These are phyloP conservation scores for Labroides dimidiatus DNA, from an alignment of 2,797 vertebrate species.

Conservation along the genomic window DNA sequence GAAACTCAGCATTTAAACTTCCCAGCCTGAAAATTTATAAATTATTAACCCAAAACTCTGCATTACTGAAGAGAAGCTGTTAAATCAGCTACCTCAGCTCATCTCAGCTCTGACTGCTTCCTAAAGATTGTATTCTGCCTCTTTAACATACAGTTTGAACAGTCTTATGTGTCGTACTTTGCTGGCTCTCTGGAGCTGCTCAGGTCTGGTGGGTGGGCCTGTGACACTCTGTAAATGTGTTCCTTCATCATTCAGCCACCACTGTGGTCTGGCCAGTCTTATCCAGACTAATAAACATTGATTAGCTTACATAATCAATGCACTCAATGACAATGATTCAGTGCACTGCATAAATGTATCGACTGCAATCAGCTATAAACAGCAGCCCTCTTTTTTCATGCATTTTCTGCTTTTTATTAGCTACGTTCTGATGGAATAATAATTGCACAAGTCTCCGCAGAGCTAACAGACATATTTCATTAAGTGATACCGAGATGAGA, in stretches of 20 bases:
- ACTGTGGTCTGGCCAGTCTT: constrained; percentile 63
- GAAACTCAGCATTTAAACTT: no score
- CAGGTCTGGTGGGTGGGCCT: constrained; percentile 52
- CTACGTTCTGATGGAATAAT: constrained; percentile 59
- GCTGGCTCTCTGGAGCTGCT: constrained; percentile 25
- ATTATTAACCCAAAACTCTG: no score
- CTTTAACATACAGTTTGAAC: constrained; percentile 7
- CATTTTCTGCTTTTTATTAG: constrained; percentile 67
- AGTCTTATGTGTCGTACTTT: constrained; percentile 8
- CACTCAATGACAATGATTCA: constrained; percentile 84
- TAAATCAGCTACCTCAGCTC: no score
- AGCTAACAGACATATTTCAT: constrained; percentile 64
- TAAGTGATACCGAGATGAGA: constrained; percentile 57
- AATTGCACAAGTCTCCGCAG: constrained; percentile 50
- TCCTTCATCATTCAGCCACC: constrained; percentile 74
- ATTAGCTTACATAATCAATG: constrained; percentile 81
- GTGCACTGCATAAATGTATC: constrained; percentile 78
- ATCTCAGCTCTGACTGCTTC: no score
- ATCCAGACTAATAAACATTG: constrained; percentile 76
- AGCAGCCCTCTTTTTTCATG: constrained; percentile 60
- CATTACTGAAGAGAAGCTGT: no score
- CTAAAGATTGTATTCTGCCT: neutral
- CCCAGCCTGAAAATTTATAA: no score
- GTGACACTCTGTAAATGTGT: constrained; percentile 66
- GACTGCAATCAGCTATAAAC: constrained; percentile 70